These are phyloP conservation scores for Diploptera punctata DNA, from an alignment of 2,888 invertebrate species.

Conservation along the genomic window DNA sequence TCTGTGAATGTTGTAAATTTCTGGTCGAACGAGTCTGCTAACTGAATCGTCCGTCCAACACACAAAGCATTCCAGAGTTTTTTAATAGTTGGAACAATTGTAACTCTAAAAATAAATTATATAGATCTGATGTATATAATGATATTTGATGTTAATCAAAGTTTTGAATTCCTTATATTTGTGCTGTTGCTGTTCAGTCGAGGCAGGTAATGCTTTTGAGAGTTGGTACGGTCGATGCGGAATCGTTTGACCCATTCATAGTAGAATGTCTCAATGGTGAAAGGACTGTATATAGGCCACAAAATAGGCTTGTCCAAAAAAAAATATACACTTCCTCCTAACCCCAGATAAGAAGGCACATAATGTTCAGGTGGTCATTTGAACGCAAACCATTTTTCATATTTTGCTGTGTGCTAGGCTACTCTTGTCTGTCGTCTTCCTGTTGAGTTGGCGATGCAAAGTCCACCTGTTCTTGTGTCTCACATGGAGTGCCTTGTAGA, in stretches of 20 bases:
- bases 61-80: not conserved
- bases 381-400: not conserved
- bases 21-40: not conserved
- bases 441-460: slow-evolving; percentile 2
- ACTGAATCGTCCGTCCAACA: not conserved
- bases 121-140: slow-evolving; percentile 25
- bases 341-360: not conserved
- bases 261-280: slow-evolving; percentile 25
- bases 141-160: slow-evolving; percentile 25
- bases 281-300: slow-evolving; percentile 26
- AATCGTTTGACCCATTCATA: not conserved
- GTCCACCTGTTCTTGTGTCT: not conserved
- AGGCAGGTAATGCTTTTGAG: no score
- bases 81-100: slow-evolving; percentile 23
- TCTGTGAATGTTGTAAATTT: slow-evolving; percentile 16
- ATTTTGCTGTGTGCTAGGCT: no score
- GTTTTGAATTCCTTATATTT: slow-evolving; percentile 28
- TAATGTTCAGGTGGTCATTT: not conserved
- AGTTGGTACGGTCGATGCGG: no score
- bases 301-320: slow-evolving; percentile 9
- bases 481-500: slow-evolving; percentile 37
- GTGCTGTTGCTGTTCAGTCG: slow-evolving; percentile 24
- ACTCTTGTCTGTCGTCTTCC: no score
- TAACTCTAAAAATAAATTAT: slow-evolving; percentile 17
- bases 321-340: not conserved